phyloP scores from a whole-genome alignment of 2,113 vertebrate species.

The Oryzias curvinotus region DNA sequence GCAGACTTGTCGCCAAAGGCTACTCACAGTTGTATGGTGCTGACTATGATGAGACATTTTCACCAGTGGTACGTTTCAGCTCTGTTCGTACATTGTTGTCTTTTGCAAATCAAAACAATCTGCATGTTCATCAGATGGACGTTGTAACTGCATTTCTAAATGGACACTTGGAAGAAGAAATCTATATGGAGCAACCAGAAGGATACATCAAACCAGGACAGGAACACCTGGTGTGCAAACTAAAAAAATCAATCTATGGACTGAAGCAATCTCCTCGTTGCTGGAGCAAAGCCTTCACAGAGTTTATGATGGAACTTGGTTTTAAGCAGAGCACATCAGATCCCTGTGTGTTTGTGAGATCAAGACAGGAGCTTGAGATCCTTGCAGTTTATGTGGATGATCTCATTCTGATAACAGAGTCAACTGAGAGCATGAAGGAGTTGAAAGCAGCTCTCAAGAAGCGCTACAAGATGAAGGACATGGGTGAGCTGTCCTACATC shows the following conservation, averaged over 20 bases:
- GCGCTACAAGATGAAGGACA: constrained; percentile 21
- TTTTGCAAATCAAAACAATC: not conserved
- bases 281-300: not conserved
- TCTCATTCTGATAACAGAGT: not conserved
- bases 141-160: not conserved
- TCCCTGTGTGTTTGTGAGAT: not conserved
- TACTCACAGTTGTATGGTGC: constrained; percentile 37
- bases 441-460: constrained; percentile 8
- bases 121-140: not conserved
- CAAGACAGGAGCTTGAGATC: not conserved
- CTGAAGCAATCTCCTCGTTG: not conserved
- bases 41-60: constrained; percentile 8
- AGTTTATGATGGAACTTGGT: not conserved
- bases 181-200: constrained; percentile 3
- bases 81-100: not conserved
- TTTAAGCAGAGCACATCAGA: not conserved
- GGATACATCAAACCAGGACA: not conserved
- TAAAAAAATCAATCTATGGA: not conserved
- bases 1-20: constrained; percentile 35
- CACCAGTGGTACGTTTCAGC: constrained; percentile 13
- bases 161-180: not conserved
- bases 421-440: not conserved
- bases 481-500: constrained; percentile 19
- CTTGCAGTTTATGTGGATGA: not conserved
- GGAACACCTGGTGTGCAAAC: not conserved